These are phyloP conservation scores for Hipposideros larvatus DNA, from an alignment of 2,797 vertebrate species.

Conservation along the genomic window DNA sequence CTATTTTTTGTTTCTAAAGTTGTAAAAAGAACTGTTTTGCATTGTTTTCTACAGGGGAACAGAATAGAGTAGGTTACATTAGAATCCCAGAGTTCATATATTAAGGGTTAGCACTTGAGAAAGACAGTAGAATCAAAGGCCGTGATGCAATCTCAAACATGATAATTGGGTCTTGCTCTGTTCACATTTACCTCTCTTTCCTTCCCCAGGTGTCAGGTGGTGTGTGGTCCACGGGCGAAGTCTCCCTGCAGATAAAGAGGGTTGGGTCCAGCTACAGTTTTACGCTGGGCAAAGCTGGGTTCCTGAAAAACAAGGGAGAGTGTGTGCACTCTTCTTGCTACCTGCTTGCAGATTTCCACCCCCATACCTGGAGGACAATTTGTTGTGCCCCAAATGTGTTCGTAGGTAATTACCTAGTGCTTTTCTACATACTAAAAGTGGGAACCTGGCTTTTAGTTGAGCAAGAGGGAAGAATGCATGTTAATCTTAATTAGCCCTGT, in stretches of 20 bases:
- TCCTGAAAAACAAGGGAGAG: constrained; percentile 64
- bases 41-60: background rate
- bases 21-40: background rate
- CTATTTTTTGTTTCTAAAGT: background rate
- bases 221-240: constrained; percentile 74
- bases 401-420: constrained; percentile 43
- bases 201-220: constrained; percentile 62
- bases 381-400: constrained; percentile 78
- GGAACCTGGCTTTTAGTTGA: background rate
- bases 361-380: constrained; percentile 73
- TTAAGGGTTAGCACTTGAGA: background rate
- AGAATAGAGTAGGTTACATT: background rate
- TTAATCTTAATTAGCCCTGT: background rate
- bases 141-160: background rate
- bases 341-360: constrained; percentile 68
- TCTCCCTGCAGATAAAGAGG: constrained; percentile 33
- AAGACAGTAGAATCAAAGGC: background rate
- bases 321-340: constrained; percentile 69
- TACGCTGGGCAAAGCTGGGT: constrained; percentile 79
- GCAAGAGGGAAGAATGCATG: background rate
- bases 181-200: background rate
- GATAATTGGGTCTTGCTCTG: background rate
- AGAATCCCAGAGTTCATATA: background rate
- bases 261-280: constrained; percentile 76
- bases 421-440: background rate